A percentile compares a stretch with the other conserved stretches of the same genome.
These are phyloP conservation scores for Epinephelus moara DNA, from an alignment of 2,113 vertebrate genomes.

Conservation along the genomic window DNA sequence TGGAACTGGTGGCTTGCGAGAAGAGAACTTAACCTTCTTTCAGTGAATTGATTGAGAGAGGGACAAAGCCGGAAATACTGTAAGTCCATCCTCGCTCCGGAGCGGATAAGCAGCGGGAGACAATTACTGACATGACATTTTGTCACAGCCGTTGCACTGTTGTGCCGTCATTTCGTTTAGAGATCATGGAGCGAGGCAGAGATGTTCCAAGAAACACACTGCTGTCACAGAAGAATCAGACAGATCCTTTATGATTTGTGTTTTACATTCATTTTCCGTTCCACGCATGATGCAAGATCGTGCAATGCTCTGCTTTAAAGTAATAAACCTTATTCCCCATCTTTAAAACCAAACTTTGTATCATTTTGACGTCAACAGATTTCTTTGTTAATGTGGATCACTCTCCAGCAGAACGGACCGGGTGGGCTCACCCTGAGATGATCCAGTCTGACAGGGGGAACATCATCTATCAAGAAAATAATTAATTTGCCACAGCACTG, in stretches of 20 bases:
- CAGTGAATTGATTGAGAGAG: conserved; percentile 62
- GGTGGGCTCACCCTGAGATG: background rate
- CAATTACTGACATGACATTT: conserved; percentile 61
- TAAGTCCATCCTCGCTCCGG: conserved; percentile 33
- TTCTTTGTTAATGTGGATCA: conserved; percentile 11
- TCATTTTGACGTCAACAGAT: conserved; percentile 31
- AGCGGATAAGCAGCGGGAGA: conserved; percentile 43
- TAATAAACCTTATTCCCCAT: conserved; percentile 40
- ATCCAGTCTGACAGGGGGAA: conserved; percentile 5
- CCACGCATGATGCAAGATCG: conserved; percentile 59
- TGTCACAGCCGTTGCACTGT: conserved; percentile 38
- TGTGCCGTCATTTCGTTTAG: conserved; percentile 23
- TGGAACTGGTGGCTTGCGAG: conserved; percentile 57
- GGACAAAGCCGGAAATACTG: conserved; percentile 35
- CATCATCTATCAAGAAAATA: conserved; percentile 13
- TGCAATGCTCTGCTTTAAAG: conserved; percentile 57
- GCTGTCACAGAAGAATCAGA: conserved; percentile 41
- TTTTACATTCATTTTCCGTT: conserved; percentile 54
- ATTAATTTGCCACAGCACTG: conserved; percentile 29
- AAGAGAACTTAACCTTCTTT: conserved; percentile 69
- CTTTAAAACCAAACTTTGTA: conserved; percentile 36
- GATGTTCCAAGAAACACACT: conserved; percentile 39
- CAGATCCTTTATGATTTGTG: conserved; percentile 31
- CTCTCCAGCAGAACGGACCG: background rate
- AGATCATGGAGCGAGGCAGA: conserved; percentile 20